Base-by-base conservation (phyloP, 2,113 vertebrate genomes). In the Ailurus styani region DNA sequence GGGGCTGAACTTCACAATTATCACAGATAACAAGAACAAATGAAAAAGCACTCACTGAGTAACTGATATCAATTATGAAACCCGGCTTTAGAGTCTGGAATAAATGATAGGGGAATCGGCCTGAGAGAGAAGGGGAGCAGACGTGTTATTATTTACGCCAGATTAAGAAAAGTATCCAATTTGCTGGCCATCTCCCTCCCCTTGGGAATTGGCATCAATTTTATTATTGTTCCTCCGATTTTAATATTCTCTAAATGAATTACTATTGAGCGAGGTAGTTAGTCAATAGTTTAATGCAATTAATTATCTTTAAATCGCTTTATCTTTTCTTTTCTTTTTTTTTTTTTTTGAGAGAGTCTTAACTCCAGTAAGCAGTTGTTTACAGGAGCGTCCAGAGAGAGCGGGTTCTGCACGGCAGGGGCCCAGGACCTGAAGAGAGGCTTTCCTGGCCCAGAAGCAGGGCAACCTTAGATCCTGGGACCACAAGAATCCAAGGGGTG, bases 141-240 rank as follows among this genome's bases (percentile, higher is more conserved):
- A 96, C 98, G 97, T 98, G 99, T 99, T 99, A 99, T 99, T 99
- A 99, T 99, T 99, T 99, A 99, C 98, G 99, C 99, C 99, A 99
- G 99, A 99, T 99, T 99, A 99, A 99, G 98, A 98, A 98, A 99
- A 98, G 98, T 98, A 99, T 99, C 99, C 99, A 99, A 99, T 99
- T 99, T 99, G 98, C 99, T 97, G 98, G 98, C 98, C 99, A 99
- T 99, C 99, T 98, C 98, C 98, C 98, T 99, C 99, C 98, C 97
- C 98, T 75, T 98, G 99, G 99, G 99, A 99, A 98, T 98, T 98
- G 97, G 98, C 99, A 98, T 99, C 99, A 99, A 99, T 99, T 99
- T 99, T 99, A 98, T 99, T 99, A 99, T 99, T 99, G 98, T 99
- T 98, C 98, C 98, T 98, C 98, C 97, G 93, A 98, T 99, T 99